phyloP scores from a whole-genome alignment of 1,140 invertebrate species.

The Formica selysi region DNA sequence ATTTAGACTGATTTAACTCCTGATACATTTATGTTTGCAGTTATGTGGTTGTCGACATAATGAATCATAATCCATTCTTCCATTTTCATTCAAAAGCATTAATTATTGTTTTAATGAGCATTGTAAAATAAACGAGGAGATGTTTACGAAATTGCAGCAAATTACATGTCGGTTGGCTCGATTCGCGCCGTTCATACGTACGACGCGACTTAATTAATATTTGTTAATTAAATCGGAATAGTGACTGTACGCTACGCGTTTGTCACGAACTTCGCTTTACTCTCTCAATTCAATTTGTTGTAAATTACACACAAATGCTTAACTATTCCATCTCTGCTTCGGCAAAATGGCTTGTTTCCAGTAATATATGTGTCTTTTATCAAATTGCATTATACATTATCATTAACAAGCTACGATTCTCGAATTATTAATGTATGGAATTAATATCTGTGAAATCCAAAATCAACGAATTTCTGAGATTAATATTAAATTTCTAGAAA shows the following conservation, averaged over 20 bases:
- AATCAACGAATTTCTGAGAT: background rate
- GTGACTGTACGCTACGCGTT: conserved; percentile 24
- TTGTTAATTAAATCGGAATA: conserved; percentile 61
- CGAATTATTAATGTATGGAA: conserved; percentile 3
- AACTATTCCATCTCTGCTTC: conserved; percentile 52
- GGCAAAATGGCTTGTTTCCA: conserved; percentile 18
- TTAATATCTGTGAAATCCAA: background rate
- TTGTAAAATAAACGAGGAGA: conserved; percentile 47
- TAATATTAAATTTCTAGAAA: background rate
- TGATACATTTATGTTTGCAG: background rate
- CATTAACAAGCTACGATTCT: background rate
- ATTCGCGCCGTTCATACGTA: conserved; percentile 33
- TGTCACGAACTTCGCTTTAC: conserved; percentile 30
- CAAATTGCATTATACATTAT: background rate
- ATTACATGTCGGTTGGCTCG: conserved; percentile 41
- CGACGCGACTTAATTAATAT: conserved; percentile 62
- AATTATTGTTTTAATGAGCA: conserved; percentile 52
- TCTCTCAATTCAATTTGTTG: conserved; percentile 58
- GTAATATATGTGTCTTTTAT: conserved; percentile 23
- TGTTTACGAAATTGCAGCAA: conserved; percentile 52
- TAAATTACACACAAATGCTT: conserved; percentile 51
- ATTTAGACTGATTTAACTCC: background rate
- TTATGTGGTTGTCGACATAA: background rate
- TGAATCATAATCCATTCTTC: conserved; percentile 36
- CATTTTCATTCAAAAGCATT: conserved; percentile 17